A percentile compares a stretch with the other conserved stretches of the same genome.
Evolutionary conservation across 2,113 vertebrate species (phyloP).

Genomic region (Myiozetetes cayanensis): DNA sequence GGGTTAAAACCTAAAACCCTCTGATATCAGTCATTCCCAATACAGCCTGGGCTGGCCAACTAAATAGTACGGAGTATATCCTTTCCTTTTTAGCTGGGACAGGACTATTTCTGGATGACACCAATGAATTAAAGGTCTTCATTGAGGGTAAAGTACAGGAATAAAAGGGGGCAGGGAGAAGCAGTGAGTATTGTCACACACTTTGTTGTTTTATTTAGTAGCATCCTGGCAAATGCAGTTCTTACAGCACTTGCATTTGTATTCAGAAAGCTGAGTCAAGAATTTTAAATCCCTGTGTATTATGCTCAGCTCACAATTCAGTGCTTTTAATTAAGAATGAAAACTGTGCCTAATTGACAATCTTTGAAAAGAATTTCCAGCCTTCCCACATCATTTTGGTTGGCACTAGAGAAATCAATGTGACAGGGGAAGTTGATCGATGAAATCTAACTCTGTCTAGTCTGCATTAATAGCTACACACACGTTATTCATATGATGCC

Average conservation of each 20-base stretch:
- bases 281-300: slow-evolving; percentile 53
- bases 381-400: slow-evolving; percentile 57
- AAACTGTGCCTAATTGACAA: slow-evolving; percentile 66
- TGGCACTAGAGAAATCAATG: slow-evolving; percentile 51
- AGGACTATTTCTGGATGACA: neutral
- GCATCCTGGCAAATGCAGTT: neutral
- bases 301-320: slow-evolving; percentile 59
- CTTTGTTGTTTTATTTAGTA: neutral
- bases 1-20: neutral
- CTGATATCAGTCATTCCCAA: neutral
- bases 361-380: slow-evolving; percentile 57
- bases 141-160: neutral
- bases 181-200: neutral
- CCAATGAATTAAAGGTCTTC: neutral
- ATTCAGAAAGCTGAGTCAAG: slow-evolving; percentile 61
- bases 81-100: neutral
- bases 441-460: slow-evolving; percentile 30
- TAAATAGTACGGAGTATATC: neutral
- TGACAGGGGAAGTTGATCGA: slow-evolving; percentile 15
- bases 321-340: slow-evolving; percentile 66
- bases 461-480: neutral
- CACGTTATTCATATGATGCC: neutral
- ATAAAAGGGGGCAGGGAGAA: neutral
- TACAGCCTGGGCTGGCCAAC: neutral
- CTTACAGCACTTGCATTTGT: slow-evolving; percentile 38